These are phyloP conservation scores for Drosophila neoperkinsi DNA, from an alignment of 2,888 invertebrate species.

Conservation along the genomic window DNA sequence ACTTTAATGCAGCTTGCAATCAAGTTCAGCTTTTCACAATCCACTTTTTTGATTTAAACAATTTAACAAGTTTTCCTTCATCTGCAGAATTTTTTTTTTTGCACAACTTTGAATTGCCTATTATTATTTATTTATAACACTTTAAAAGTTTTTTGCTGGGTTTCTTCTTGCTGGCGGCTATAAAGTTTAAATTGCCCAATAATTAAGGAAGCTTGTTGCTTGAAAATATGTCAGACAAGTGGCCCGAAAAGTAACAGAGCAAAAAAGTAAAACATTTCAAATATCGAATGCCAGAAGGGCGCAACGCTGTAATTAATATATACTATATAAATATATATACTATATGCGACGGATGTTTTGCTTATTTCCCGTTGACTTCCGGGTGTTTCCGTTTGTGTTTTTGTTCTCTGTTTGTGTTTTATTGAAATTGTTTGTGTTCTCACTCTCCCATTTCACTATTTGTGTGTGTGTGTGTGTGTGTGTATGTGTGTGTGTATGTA, in stretches of 20 bases:
- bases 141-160: background rate
- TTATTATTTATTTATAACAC: slow-evolving; percentile 5
- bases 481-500: background rate
- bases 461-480: background rate
- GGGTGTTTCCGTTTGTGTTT: slow-evolving; percentile 51
- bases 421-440: slow-evolving; percentile 38
- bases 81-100: slow-evolving; percentile 23
- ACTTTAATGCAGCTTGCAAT: background rate
- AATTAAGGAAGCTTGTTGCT: slow-evolving; percentile 34
- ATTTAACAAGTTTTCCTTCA: slow-evolving; percentile 57
- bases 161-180: slow-evolving; percentile 5
- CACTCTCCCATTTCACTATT: background rate
- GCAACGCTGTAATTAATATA: slow-evolving; percentile 52
- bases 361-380: slow-evolving; percentile 77
- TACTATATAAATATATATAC: slow-evolving; percentile 37
- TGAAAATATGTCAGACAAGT: slow-evolving; percentile 17
- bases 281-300: slow-evolving; percentile 9
- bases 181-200: slow-evolving; percentile 55
- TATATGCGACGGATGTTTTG: slow-evolving; percentile 70
- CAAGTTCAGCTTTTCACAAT: background rate
- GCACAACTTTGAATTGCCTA: background rate
- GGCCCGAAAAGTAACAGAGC: background rate
- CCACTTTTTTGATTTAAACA: slow-evolving; percentile 56
- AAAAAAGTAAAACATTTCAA: background rate
- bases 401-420: slow-evolving; percentile 37